Evolutionary conservation across 2,888 invertebrate genomes (phyloP).

Genomic region (Leptopilina drosophilae): DNA sequence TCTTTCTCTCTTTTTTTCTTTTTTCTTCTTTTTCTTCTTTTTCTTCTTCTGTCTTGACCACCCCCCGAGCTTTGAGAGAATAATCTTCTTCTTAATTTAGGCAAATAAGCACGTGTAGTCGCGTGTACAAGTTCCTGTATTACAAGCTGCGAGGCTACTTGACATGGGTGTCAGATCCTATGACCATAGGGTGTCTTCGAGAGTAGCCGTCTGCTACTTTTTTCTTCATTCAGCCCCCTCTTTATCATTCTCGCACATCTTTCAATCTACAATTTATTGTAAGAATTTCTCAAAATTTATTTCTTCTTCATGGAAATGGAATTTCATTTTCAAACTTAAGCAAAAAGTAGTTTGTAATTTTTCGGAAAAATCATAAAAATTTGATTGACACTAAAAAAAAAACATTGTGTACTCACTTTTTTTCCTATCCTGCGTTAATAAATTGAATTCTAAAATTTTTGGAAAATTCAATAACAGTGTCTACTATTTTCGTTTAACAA

Average conservation of each 20-base stretch:
- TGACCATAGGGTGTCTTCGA: conserved; percentile 27
- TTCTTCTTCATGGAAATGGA: not conserved
- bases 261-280: not conserved
- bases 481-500: no score
- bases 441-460: no score
- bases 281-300: no score
- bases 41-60: conserved; percentile 25
- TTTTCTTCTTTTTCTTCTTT: not conserved
- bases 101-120: conserved; percentile 57
- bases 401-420: no score
- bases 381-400: no score
- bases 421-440: no score
- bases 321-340: not conserved
- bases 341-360: not conserved
- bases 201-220: conserved; percentile 15
- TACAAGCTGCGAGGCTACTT: conserved; percentile 43
- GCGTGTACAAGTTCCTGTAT: conserved; percentile 51
- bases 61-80: conserved; percentile 44
- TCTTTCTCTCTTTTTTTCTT: not conserved
- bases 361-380: no score
- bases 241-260: conserved; percentile 8
- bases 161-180: conserved; percentile 39
- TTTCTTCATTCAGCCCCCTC: not conserved
- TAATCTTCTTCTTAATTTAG: conserved; percentile 61
- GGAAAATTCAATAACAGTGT: no score